These are phyloP conservation scores for Antechinus stuartii DNA, from an alignment of 2,113 vertebrate genomes.

Conservation along the genomic window DNA sequence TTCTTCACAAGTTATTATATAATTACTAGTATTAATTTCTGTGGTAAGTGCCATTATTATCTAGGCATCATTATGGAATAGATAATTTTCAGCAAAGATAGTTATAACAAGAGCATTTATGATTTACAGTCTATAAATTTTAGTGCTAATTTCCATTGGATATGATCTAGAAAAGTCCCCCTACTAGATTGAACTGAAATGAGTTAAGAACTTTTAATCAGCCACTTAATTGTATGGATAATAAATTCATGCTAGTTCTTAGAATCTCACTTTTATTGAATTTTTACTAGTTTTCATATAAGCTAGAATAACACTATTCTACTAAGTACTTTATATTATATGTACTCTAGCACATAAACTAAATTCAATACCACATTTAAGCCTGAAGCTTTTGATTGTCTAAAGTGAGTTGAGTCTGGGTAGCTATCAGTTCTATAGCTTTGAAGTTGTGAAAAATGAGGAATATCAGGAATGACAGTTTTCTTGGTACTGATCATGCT, in stretches of 20 bases:
- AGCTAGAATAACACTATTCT: not conserved
- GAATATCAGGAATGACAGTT: not conserved
- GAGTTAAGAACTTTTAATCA: not conserved
- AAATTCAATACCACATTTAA: not conserved
- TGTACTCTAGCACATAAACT: not conserved
- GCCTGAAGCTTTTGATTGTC: constrained; percentile 2
- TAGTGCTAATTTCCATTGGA: constrained; percentile 10
- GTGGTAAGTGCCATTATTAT: not conserved
- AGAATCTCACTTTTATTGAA: not conserved
- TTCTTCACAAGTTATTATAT: not conserved
- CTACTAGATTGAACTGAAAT: not conserved
- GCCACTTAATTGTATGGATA: not conserved
- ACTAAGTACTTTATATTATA: not conserved
- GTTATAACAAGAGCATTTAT: constrained; percentile 15
- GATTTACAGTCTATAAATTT: not conserved
- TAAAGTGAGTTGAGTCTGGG: not conserved
- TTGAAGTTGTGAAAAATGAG: constrained; percentile 1
- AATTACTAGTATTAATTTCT: not conserved
- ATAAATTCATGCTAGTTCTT: constrained; percentile 1
- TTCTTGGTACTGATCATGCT: not conserved
- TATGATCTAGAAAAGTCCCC: not conserved
- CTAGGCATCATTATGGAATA: not conserved
- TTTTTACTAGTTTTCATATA: not conserved
- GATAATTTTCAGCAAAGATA: constrained; percentile 51
- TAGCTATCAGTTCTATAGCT: constrained; percentile 3